Evolutionary conservation across 1,140 invertebrate species (phyloP), one percentile per base, ranked within the genome.

Genomic region (Euura lappo): DNA sequence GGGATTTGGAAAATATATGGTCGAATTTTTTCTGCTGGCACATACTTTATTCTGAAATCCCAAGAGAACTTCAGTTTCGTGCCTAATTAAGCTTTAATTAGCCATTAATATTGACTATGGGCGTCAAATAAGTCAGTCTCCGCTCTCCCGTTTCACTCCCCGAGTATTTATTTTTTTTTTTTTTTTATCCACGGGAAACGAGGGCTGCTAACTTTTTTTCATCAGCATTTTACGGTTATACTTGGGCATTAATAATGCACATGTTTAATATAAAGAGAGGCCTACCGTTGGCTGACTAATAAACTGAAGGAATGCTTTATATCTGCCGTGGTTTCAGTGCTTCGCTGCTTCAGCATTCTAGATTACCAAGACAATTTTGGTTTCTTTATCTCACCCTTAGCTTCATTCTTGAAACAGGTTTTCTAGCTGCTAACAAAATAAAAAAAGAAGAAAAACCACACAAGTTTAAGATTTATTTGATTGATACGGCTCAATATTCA

Each of bases 161-260:
- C 69, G 51, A 28, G 28, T 28, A 28, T 28, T 28, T 28, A 1
- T 28, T 28, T 28, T 28, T 28, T 28, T 28, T 28, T 28, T 28
- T 28, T 60, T 60, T 60, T 60, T 64, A 10, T 64, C 66, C 44
- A 28, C 51, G 51, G 51, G 44, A 28, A 42, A 42, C 42, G 13
- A 68, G 66, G 28, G 44, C 28, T 68, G 66, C 66, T 28, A 42
- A 28, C 44, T 44, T 44, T 68, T 68, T 81, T 80, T 81, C 80
- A 81, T 81, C 80, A 81, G 77, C 79, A 80, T 79, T 81, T 81
- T 81, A 80, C 77, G 79, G 80, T 79, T 81, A 79, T 77, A 76
- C 72, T 45, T 44, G 71, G 44, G 78, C 79, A 81, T 81, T 80
- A 81, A 81, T 81, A 81, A 81, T 81, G 77, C 79, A 81, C 78